Percentiles rank a stretch among this genome's conserved stretches.
These are phyloP conservation scores for Amphimedon queenslandica DNA, from an alignment of 37 sponge, comb jelly and placozoan species.

Conservation along the genomic window DNA sequence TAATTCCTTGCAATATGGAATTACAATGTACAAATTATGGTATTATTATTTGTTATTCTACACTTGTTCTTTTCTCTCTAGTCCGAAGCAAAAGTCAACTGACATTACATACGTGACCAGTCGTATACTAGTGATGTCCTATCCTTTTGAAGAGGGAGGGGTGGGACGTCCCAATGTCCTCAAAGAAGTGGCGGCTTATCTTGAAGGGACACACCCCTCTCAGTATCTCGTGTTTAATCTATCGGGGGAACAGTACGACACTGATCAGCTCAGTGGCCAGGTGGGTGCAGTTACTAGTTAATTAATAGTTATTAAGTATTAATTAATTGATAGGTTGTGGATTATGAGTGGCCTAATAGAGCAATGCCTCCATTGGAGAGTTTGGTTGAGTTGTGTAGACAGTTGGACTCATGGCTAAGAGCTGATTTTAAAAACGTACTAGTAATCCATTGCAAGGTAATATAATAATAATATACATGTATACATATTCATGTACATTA, in stretches of 20 bases:
- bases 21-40: too few relatives aligned
- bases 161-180: conserved; percentile 36
- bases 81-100: neutral
- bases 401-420: conserved; percentile 52
- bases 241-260: conserved; percentile 67
- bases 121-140: conserved; percentile 79
- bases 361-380: conserved; percentile 66
- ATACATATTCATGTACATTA: too few relatives aligned
- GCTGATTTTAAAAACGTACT: conserved; percentile 64
- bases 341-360: conserved; percentile 69
- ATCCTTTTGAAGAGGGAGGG: conserved; percentile 47
- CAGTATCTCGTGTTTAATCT: conserved; percentile 88
- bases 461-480: neutral
- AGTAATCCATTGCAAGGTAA: conserved; percentile 71
- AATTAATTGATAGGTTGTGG: conserved; percentile 75
- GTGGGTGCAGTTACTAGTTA: conserved; percentile 30
- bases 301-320: neutral
- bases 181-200: conserved; percentile 48
- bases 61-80: too few relatives aligned
- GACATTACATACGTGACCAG: conserved; percentile 77
- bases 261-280: conserved; percentile 50
- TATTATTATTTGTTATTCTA: too few relatives aligned
- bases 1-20: too few relatives aligned
- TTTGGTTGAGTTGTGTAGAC: conserved; percentile 40
- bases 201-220: conserved; percentile 61